Percentiles rank a stretch among this genome's conserved stretches.
Evolutionary conservation across 1,140 invertebrate species (phyloP).

Genomic region (Cydia splendana): DNA sequence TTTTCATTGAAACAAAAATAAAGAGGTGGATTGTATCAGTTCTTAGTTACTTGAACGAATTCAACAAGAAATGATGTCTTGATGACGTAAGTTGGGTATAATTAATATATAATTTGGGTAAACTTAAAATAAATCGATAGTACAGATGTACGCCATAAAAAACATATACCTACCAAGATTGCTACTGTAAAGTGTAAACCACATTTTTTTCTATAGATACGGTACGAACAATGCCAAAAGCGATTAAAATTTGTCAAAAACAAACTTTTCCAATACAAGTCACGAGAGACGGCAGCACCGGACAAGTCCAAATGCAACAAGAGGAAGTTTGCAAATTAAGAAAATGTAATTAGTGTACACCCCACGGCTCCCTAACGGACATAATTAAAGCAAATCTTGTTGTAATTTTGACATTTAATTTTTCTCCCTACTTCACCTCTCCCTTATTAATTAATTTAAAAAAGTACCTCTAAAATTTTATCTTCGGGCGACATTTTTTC

Average conservation of each 20-base stretch:
- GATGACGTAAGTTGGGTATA: too few species aligned
- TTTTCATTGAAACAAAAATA: constrained; percentile 4
- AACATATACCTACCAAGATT: neutral
- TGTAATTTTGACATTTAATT: constrained; percentile 78
- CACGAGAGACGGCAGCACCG: constrained; percentile 45
- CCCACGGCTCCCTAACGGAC: constrained; percentile 52
- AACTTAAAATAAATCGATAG: too few species aligned
- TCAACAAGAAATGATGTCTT: too few species aligned
- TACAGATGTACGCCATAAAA: neutral
- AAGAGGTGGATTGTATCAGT: neutral
- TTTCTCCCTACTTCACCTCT: constrained; percentile 66
- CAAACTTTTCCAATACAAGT: constrained; percentile 42
- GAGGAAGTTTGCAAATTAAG: constrained; percentile 74
- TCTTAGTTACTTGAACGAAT: neutral
- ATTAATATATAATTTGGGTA: too few species aligned
- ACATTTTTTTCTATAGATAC: neutral
- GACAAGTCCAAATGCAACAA: constrained; percentile 44
- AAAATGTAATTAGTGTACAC: constrained; percentile 72
- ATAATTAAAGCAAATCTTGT: constrained; percentile 76
- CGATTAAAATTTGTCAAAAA: constrained; percentile 32
- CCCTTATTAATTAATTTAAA: constrained; percentile 74
- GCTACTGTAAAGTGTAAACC: too few species aligned
- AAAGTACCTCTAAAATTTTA: constrained; percentile 73
- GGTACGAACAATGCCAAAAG: neutral
- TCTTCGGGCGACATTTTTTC: constrained; percentile 66